phyloP scores from a whole-genome alignment of 2,888 invertebrate genomes.

The Hedya salicella region DNA sequence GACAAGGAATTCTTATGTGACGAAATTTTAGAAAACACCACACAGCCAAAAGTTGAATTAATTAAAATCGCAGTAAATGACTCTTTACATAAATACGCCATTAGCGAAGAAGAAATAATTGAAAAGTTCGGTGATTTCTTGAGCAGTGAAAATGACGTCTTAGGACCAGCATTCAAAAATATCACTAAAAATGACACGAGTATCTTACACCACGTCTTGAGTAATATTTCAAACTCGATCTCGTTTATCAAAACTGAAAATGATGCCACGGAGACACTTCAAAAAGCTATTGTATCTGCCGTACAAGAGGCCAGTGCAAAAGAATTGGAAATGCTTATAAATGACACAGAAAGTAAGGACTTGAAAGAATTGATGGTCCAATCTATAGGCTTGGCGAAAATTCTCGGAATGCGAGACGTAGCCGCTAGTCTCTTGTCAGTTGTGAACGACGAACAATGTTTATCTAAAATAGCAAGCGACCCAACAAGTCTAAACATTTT shows the following conservation, averaged over 20 bases:
- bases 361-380: conserved; percentile 84
- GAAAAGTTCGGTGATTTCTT: conserved; percentile 87
- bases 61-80: conserved; percentile 84
- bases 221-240: conserved; percentile 86
- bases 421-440: conserved; percentile 83
- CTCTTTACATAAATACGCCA: conserved; percentile 73
- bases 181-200: conserved; percentile 86
- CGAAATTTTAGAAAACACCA: conserved; percentile 80
- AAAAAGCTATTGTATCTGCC: conserved; percentile 87
- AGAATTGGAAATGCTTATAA: conserved; percentile 82
- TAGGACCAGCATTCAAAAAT: conserved; percentile 87
- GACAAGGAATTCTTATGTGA: conserved; percentile 77
- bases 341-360: conserved; percentile 76
- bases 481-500: conserved; percentile 87
- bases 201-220: conserved; percentile 85
- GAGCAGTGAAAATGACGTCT: conserved; percentile 86
- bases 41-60: conserved; percentile 86
- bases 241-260: conserved; percentile 86
- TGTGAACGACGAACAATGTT: conserved; percentile 83
- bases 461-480: conserved; percentile 84
- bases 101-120: conserved; percentile 84
- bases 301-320: conserved; percentile 87
- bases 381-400: conserved; percentile 88
- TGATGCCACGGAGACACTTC: conserved; percentile 87
- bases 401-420: conserved; percentile 87